Evolutionary conservation across 64 coral and sea anemone species (phyloP), one percentile per base, ranked within the genome.

Genomic region (Acropora yongei): DNA sequence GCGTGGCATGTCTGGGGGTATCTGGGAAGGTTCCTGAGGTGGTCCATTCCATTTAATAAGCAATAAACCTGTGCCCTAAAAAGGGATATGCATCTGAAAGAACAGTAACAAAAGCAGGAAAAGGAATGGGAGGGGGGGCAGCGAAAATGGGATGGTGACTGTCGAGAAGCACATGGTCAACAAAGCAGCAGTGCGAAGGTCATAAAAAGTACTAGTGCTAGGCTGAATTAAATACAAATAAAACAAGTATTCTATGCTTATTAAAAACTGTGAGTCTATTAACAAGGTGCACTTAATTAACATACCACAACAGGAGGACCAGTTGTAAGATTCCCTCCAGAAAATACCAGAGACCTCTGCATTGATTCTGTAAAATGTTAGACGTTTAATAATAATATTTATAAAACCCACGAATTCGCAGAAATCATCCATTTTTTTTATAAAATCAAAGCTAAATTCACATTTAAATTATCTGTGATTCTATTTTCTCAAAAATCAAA

Each of bases 401-500:
- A 74, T 74, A 74, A 40, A 74, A 74, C 30, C 71, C 71, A 30
- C 71, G 1, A 74, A 74, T 55, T 55, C 51, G 51, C 51, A 55
- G 51, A 55, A 55, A 55, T 55, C 51, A 55, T 55, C 51, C 6
- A 55, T 55, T 55, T 8, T 4, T 74, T 74, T 30, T 41, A 74
- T 74, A 1, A 74, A 74, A 74, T 74, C 71, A 74, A 30, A 40
- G n/a, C n/a, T 30, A 74, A 74, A 74, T 74, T 74, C 71, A 74
- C 71, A 74, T 74, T 74, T 74, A 17, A 74, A 74, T 30, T 74
- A 74, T 74, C 71, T 74, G n/a, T 74, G n/a, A 42, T 74, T 74
- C 40, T 30, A 74, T 55, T 30, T 30, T 74, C 71, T 74, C 71
- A 74, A 74, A 74, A 74, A 74, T n/a, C 71, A 2, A 74, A 74